Evolutionary conservation across 2,797 vertebrate species (phyloP), one percentile per base, ranked within the genome.

Genomic region (Eulemur mongoz): DNA sequence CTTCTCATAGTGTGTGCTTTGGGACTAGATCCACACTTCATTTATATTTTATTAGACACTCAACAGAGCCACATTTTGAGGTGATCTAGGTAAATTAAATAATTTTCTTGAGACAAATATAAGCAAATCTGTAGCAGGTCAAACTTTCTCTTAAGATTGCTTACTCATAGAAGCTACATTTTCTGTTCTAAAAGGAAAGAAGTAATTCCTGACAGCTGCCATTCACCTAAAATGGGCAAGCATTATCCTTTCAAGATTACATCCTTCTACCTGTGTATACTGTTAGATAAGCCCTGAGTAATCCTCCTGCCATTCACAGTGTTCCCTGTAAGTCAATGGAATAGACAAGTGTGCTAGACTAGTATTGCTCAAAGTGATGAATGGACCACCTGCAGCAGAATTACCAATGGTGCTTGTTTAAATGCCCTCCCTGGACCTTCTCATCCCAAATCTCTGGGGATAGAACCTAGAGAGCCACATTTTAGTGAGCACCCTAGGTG

Each of bases 151-250:
- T 50, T 61, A 79, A 69, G 75, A 79, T 45, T 79, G 3, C 32
- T 70, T 70, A 48, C 11, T 85, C 2, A 7, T 3, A 52, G 38
- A 76, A 67, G 50, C 54, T 69, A 15, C 23, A 43, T 75, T 79
- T 87, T 63, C 80, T 90, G 70, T 94, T 80, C 76, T 73, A 88
- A 91, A 88, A 94, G 38, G 25, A 86, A 82, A 79, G 81, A 87
- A 57, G 6, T 57, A 30, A 70, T 69, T 94, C 25, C 6, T 63
- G 35, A 59, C 40, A 93, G 23, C 38, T 89, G 52, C 18, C 35
- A 43, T 52, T 96, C 52, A 52, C 48, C 38, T 94, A 7, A n/a
- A 89, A 65, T 76, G 15, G 6, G 27, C 25, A 93, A 80, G 10
- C 12, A 10, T 59, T 91, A n/a, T 61, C 63, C 52, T 52, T 91